Conservation (phyloP, 1,140 invertebrate genomes). For the Zaprionus ornatus region DNA sequence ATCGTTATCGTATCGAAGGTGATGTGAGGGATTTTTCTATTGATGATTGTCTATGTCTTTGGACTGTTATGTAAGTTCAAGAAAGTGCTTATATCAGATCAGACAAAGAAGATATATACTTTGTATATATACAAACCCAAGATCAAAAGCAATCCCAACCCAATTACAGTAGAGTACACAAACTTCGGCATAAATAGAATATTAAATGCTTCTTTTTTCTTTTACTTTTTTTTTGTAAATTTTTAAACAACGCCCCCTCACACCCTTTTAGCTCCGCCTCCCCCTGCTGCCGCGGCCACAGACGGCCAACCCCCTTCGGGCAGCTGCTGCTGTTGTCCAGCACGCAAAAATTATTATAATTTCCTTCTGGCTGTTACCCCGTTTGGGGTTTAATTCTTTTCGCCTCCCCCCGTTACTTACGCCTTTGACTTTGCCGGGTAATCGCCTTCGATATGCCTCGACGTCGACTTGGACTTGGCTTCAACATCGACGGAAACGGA, state of each 20-base stretch:
- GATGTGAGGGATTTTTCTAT: too few relatives aligned
- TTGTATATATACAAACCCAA: background rate
- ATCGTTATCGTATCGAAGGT: too few relatives aligned
- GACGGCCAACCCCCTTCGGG: background rate
- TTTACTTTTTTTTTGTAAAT: slow-evolving; percentile 27
- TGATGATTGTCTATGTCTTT: too few relatives aligned
- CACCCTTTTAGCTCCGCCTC: background rate
- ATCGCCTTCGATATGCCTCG: slow-evolving; percentile 27
- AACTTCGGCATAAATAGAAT: background rate
- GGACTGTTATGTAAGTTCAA: too few relatives aligned
- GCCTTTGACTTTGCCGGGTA: slow-evolving; percentile 33
- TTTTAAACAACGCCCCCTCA: slow-evolving; percentile 44
- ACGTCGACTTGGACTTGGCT: slow-evolving; percentile 25
- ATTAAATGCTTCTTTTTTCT: background rate
- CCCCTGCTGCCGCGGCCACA: background rate
- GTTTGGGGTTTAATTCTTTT: slow-evolving; percentile 11
- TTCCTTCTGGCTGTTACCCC: slow-evolving; percentile 47
- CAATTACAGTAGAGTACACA: background rate
- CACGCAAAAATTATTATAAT: slow-evolving; percentile 74
- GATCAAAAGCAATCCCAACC: too few relatives aligned
- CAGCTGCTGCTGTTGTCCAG: slow-evolving; percentile 52
- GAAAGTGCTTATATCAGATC: too few relatives aligned
- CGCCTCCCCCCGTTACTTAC: slow-evolving; percentile 15
- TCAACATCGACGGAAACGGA: slow-evolving; percentile 72
- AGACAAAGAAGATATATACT: background rate